Evolutionary conservation across 2,113 vertebrate species (phyloP).

Genomic region (Odocoileus virginianus): DNA sequence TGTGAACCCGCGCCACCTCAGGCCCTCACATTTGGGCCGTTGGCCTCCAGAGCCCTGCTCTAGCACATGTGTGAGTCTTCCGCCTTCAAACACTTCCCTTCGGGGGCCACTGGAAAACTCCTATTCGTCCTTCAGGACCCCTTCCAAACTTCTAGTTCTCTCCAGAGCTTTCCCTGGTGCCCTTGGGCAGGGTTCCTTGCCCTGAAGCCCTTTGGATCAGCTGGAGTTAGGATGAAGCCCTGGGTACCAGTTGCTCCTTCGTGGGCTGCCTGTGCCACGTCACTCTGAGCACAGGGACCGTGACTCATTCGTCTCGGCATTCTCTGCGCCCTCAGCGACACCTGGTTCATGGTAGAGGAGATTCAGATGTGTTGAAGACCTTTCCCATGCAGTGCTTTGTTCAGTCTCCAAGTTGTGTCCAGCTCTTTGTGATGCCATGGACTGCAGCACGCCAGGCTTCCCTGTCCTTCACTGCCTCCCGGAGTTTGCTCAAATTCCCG

Average conservation of each 20-base stretch:
- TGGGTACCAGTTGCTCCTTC: neutral
- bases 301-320: neutral
- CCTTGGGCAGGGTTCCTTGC: neutral
- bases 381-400: neutral
- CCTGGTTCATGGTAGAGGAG: neutral
- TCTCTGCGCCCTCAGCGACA: neutral
- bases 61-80: neutral
- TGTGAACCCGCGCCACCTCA: neutral
- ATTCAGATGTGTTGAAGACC: neutral
- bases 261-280: neutral
- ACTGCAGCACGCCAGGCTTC: neutral
- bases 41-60: neutral
- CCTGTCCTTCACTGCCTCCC: neutral
- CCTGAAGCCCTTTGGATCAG: neutral
- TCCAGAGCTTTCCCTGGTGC: neutral
- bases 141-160: neutral
- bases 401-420: neutral
- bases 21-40: neutral
- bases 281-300: neutral
- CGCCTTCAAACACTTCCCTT: neutral
- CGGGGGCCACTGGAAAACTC: neutral
- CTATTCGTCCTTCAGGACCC: neutral
- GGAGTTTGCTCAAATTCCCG: neutral
- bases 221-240: neutral
- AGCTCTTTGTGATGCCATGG: neutral